Base-by-base conservation (phyloP, 1,140 invertebrate genomes). In the Maniola jurtina region DNA sequence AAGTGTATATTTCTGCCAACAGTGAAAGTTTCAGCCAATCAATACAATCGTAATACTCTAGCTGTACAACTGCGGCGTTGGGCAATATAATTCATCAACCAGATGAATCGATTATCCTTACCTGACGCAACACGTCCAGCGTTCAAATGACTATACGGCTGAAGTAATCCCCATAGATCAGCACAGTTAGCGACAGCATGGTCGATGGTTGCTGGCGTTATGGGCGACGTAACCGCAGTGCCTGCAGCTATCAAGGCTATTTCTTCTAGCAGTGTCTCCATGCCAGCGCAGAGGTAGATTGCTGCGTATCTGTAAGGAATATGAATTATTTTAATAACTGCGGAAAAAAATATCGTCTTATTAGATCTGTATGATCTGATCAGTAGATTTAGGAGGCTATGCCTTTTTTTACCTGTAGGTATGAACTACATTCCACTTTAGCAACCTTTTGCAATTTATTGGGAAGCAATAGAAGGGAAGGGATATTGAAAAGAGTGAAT, bases 231-330 rank as follows among this genome's bases (percentile, higher is more conserved):
- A 13, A 57, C 65, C 0, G 76, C 73, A 14, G 73, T 75, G 58
- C 94, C 92, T 2, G 93, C 91, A 45, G 96, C 94, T 15, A 94
- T 94, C 70, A 96, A 81, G 72, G 96, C 96, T 77, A 96, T 94
- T 86, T 98, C 97, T 84, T 98, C 97, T 15, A 98, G 88, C 0
- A 98, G 91, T 77, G 97, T 97, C 86, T 98, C 97, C 71, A 98
- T 93, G 5, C 96, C 96, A 13, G 97, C 97, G 66, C 96, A 96
- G 0, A 98, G 86, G 87, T 97, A 97, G 60, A 98, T 95, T 0
- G 97, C 96, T 13, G 96, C 96, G 80, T 97, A 96, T 80, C 94
- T 94, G 73, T 14, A 34, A 16, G 48, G 48, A 25, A 35, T 40
- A 4, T 35, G 16, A 0, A 0, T 34, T 35, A 14, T 56, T n/a